Evolutionary conservation across 2,888 invertebrate species (phyloP), one percentile per base, ranked within the genome.

Genomic region (Tenthredo scrophulariae): DNA sequence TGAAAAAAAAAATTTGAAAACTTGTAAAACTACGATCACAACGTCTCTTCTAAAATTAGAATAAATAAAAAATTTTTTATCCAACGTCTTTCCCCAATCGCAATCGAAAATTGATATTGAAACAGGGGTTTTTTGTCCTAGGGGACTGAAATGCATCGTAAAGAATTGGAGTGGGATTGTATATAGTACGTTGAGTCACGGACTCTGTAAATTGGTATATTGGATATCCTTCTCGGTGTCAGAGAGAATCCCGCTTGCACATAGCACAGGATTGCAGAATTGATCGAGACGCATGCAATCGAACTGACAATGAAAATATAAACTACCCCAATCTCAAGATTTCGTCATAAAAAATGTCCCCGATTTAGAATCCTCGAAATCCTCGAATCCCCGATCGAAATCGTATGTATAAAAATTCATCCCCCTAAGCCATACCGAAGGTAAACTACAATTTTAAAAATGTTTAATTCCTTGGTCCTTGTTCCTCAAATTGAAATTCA

Each of bases 181-280:
- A 40, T 22, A 26, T 3, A 1, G 43, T 22, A 33, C 77, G 33
- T 26, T 26, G 77, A 54, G 54, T 77, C 77, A 77, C 54, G 33
- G 54, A 77, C 54, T 54, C 50, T 5, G 77, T 77, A 77, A 77
- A 77, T 77, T 54, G 77, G 77, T 54, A 54, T 54, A 77, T 77
- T 33, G 50, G 77, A 77, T 77, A 33, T 77, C 77, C 33, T 54
- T n/a, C 33, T 5, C 15, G 3, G 18, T 13, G 29, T 15, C 29
- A 54, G 33, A n/a, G 29, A 29, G 46, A 29, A 33, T 18, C 6
- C 10, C 5, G 33, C 7, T 18, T 54, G 50, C 54, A 77, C 29
- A 54, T 33, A 33, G 40, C 77, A 77, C 18, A 15, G 26, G 46
- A 46, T 2, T 75, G 75, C 37, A 46, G 26, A 75, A 40, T 9